Evolutionary conservation across 1,140 invertebrate species (phyloP).

Genomic region (Paraescarpia echinospica): DNA sequence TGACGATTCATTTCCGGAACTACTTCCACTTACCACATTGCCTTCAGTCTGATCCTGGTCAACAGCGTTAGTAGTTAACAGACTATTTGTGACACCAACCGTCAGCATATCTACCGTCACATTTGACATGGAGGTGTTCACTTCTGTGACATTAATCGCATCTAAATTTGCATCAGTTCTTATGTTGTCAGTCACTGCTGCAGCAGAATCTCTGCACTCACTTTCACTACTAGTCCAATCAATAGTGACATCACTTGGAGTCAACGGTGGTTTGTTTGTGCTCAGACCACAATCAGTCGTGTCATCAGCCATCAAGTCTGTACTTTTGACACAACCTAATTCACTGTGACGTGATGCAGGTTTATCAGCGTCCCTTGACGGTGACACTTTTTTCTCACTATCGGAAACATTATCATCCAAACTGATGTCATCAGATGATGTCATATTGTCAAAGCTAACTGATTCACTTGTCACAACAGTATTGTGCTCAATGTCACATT

Average conservation of each 20-base stretch:
- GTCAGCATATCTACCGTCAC: not conserved
- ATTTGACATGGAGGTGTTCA: not conserved
- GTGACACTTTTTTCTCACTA: not conserved
- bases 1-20: not conserved
- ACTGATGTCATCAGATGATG: not conserved
- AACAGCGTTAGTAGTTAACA: not conserved
- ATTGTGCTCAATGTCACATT: not conserved
- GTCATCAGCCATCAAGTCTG: not conserved
- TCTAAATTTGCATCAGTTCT: not conserved
- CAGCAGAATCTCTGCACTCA: not conserved
- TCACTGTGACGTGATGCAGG: not conserved
- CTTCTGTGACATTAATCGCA: not conserved
- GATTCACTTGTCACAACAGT: not conserved
- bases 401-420: not conserved
- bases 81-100: not conserved
- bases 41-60: not conserved
- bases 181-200: not conserved
- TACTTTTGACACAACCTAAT: not conserved
- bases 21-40: not conserved
- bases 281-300: not conserved
- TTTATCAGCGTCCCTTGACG: not conserved
- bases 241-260: not conserved
- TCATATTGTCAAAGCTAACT: not conserved
- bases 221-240: not conserved
- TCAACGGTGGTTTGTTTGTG: not conserved